Base-by-base conservation (phyloP, 2,888 invertebrate genomes). In the Neoitamus cyanurus region DNA sequence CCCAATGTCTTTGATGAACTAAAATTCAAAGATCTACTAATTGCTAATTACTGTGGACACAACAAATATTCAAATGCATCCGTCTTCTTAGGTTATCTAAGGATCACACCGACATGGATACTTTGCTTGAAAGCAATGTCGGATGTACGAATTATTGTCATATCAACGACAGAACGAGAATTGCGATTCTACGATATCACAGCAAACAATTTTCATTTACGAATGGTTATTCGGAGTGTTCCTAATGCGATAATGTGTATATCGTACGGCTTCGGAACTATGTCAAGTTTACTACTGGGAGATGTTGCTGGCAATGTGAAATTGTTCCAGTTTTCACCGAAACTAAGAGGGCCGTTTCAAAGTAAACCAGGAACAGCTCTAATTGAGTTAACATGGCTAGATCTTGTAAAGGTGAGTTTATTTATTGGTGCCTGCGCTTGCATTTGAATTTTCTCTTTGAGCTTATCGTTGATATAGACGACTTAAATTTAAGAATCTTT, bases 161-260 rank as follows among this genome's bases (percentile, higher is more conserved):
- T 95, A 11, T 93, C 95, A 85, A 95, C 96, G 15, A 94, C 95
- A 0, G 95, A 96, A 90, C 92, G 95, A 15, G 96, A 96, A 89
- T 91, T 97, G 70, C 93, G 95, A 87, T 96, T 97, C 90, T 97
- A 97, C 89, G 96, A 97, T 89, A 94, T 94, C 72, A 94, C 94
- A 25, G 95, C 94, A 5, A 93, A 93, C 85, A 95, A 94, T 84
- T 96, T 96, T 90, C 94, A 94, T 58, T 91, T 96, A 69, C 93
- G 95, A 87, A 93, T 96, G 84, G 92, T 94, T 87, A 94, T 97
- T 86, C 93, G 94, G 0, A 94, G 94, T 85, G 92, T 91, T 77
- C 91, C 91, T 0, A 89, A 86, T 86, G 89, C 90, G 0, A 89
- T 91, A 6, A 89, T 88, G 83, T 87, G 88, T 73, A 89, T 90